Conservation (phyloP, 2,113 vertebrate genomes). For the Antennarius striatus region DNA sequence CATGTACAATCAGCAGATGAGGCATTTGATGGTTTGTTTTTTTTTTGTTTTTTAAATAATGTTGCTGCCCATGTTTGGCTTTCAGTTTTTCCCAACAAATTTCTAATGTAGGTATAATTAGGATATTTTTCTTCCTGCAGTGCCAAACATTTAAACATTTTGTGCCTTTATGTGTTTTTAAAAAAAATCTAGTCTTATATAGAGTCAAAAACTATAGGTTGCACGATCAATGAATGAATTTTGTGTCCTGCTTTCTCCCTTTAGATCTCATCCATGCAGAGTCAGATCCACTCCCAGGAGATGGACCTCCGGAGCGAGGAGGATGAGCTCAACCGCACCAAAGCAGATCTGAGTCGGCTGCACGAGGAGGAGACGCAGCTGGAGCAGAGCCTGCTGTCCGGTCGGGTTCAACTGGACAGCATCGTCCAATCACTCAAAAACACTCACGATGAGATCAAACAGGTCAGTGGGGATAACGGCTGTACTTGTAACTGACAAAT, state of each 20-base stretch:
- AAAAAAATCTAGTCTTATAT: too few species aligned
- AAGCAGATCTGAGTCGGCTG: slow-evolving; percentile 86
- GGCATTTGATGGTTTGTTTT: not conserved
- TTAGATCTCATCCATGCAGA: slow-evolving; percentile 92
- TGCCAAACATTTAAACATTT: not conserved
- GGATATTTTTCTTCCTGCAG: not conserved
- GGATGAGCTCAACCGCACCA: slow-evolving; percentile 87
- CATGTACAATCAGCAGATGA: not conserved
- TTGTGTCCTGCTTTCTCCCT: slow-evolving; percentile 8
- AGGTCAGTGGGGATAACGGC: slow-evolving; percentile 77
- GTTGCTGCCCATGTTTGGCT: not conserved
- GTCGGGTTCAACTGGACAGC: slow-evolving; percentile 89
- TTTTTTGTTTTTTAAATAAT: not conserved
- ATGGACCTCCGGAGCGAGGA: slow-evolving; percentile 87
- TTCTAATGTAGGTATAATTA: not conserved
- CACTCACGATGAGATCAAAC: slow-evolving; percentile 94
- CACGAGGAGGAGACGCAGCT: slow-evolving; percentile 93
- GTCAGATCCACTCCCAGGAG: slow-evolving; percentile 92
- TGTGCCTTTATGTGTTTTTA: too few species aligned
- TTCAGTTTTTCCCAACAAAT: too few species aligned
- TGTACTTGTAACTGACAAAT: too few species aligned
- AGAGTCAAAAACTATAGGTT: not conserved
- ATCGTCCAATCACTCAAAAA: slow-evolving; percentile 90
- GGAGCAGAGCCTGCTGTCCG: slow-evolving; percentile 89
- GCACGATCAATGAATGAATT: not conserved